Evolutionary conservation across 2,888 invertebrate species (phyloP).

Genomic region (Nephrotoma flavescens): DNA sequence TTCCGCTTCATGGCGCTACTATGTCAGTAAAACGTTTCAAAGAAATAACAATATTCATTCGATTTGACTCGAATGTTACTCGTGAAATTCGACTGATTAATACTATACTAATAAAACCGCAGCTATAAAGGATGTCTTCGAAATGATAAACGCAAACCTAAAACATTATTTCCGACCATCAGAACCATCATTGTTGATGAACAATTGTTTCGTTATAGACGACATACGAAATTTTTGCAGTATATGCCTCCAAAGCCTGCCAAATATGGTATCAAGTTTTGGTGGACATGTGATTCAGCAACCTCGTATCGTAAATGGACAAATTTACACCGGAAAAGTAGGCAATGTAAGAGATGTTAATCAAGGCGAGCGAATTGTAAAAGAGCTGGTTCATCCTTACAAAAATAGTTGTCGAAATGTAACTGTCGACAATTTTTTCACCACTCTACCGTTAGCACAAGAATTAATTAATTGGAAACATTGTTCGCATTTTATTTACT

Average conservation of each 20-base stretch:
- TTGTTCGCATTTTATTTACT: no score
- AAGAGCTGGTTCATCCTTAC: neutral
- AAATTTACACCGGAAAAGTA: no score
- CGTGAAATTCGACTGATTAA: no score
- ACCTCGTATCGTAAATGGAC: no score
- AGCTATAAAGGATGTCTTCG: neutral
- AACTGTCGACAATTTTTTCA: constrained; percentile 5
- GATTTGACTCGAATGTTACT: no score
- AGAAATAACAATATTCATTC: no score
- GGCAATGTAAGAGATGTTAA: no score
- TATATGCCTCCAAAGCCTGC: neutral
- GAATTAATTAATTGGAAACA: neutral
- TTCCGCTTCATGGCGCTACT: no score
- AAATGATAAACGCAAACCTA: neutral
- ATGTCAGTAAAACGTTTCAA: neutral
- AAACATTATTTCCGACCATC: no score
- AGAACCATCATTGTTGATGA: neutral
- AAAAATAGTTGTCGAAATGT: no score
- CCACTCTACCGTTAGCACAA: neutral
- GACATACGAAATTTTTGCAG: neutral
- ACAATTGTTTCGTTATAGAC: neutral
- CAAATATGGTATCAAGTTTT: neutral
- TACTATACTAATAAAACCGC: no score
- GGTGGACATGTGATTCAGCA: neutral
- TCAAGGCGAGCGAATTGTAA: no score